Evolutionary conservation across 2,888 invertebrate genomes (phyloP).

Genomic region (Ophion ventricosus): DNA sequence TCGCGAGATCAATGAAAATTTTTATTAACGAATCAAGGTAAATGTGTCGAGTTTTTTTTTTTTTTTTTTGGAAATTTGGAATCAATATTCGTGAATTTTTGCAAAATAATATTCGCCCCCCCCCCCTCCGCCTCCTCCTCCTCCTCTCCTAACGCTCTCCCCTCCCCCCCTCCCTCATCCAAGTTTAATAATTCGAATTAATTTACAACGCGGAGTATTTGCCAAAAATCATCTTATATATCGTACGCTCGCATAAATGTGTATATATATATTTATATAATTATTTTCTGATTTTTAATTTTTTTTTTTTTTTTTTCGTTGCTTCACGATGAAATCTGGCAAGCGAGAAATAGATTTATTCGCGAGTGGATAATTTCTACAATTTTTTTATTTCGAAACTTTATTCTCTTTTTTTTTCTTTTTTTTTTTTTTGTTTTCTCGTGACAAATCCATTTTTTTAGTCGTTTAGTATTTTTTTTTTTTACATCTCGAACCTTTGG

Average conservation of each 20-base stretch:
- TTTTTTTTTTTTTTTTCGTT: conserved; percentile 50
- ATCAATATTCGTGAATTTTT: too few species aligned
- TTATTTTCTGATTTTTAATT: background rate
- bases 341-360: conserved; percentile 54
- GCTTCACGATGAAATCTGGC: conserved; percentile 46
- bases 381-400: conserved; percentile 42
- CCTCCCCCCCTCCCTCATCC: too few species aligned
- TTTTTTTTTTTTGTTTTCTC: conserved; percentile 2
- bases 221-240: conserved; percentile 6
- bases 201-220: background rate
- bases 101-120: too few species aligned
- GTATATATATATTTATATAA: background rate
- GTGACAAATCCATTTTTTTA: conserved; percentile 41
- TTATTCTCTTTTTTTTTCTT: conserved; percentile 20
- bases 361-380: conserved; percentile 35
- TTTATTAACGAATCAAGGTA: too few species aligned
- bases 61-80: too few species aligned
- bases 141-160: too few species aligned
- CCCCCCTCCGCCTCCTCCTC: too few species aligned
- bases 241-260: background rate
- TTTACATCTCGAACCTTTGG: conserved; percentile 53
- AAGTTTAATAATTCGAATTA: background rate
- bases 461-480: conserved; percentile 54
- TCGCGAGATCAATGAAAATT: too few species aligned
- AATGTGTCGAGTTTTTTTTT: too few species aligned